Evolutionary conservation across 2,113 vertebrate genomes (phyloP), one percentile per base, ranked within the genome.

Genomic region (Pteruthius melanotis): DNA sequence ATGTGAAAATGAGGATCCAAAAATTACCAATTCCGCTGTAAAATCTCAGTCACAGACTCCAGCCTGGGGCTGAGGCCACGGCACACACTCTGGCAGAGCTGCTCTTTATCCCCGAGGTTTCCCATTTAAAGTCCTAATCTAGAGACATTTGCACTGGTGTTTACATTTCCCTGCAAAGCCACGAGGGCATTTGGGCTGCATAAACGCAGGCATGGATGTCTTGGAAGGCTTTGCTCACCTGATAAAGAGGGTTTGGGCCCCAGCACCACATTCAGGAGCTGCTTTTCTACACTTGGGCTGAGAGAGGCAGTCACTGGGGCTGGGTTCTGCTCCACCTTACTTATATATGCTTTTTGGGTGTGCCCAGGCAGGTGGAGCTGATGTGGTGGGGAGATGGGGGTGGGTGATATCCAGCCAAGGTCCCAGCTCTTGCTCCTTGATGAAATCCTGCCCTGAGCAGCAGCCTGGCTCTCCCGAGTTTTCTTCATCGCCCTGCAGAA

Each of bases 201-300:
- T 0, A 74, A 44, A 45, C n/a, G 5, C 18, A 26, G 40, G 3
- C 24, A n/a, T 1, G 19, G 92, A 47, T n/a, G 68, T 3, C 68
- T 24, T 13, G 9, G 57, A 45, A 72, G 35, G 85, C 49, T 95
- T 53, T 74, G 59, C 86, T 81, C 35, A 45, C 20, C 35, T 40
- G 53, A 61, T 49, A 91, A 59, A n/a, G 40, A 65, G 42, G 37
- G 60, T 77, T 91, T 45, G 86, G 49, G 61, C 54, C 44, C 49
- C 44, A 70, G 39, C 50, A 69, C 28, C 13, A 3, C 2, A 1
- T 15, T 30, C 68, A 59, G 80, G 19, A 45, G 44, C 3, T 26
- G 4, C 53, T 64, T 61, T 77, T 52, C 33, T 4, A 4, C 1
- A 1, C 8, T 9, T 1, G 42, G 3, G 7, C 17, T 20, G 30